Conservation (phyloP, 2,797 vertebrate genomes). For the Gastrophryne carolinensis region DNA sequence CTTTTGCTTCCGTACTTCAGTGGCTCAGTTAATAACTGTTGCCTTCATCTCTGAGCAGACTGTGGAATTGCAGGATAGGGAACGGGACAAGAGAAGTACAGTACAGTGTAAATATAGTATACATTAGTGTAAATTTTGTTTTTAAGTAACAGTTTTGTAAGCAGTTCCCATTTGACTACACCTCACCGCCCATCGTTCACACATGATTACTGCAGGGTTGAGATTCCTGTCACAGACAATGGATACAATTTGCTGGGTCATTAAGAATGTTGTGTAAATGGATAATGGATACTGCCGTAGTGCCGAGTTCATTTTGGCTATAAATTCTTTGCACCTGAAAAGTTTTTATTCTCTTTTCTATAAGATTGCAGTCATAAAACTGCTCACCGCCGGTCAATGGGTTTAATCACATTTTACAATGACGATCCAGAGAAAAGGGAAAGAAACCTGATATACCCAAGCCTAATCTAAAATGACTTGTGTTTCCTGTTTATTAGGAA, state of each 20-base stretch:
- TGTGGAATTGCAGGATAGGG: conserved; percentile 9
- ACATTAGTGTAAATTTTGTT: conserved; percentile 58
- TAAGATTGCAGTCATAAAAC: conserved; percentile 42
- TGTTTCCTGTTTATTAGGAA: conserved; percentile 25
- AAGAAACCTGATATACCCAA: conserved; percentile 29
- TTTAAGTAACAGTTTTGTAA: conserved; percentile 61
- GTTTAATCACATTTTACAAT: conserved; percentile 50
- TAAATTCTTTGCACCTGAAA: conserved; percentile 62
- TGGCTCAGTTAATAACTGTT: conserved; percentile 41
- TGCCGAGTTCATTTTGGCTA: conserved; percentile 56
- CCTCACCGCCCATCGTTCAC: conserved; percentile 62
- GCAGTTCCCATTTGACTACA: conserved; percentile 62
- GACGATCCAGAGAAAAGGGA: conserved; percentile 35
- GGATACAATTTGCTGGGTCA: conserved; percentile 62
- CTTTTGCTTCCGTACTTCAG: conserved; percentile 37
- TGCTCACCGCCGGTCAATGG: conserved; percentile 17
- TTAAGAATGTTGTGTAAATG: conserved; percentile 63
- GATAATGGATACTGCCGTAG: conserved; percentile 61
- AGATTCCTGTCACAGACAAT: conserved; percentile 63
- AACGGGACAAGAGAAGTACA: conserved; percentile 14
- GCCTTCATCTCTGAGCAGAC: conserved; percentile 11
- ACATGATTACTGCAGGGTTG: conserved; percentile 65
- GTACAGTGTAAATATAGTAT: conserved; percentile 47
- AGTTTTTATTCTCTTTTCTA: conserved; percentile 47
- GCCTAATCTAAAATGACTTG: conserved; percentile 15